Evolutionary conservation across 2,113 vertebrate genomes (phyloP), one percentile per base, ranked within the genome.

Genomic region (Ciconia maguari): DNA sequence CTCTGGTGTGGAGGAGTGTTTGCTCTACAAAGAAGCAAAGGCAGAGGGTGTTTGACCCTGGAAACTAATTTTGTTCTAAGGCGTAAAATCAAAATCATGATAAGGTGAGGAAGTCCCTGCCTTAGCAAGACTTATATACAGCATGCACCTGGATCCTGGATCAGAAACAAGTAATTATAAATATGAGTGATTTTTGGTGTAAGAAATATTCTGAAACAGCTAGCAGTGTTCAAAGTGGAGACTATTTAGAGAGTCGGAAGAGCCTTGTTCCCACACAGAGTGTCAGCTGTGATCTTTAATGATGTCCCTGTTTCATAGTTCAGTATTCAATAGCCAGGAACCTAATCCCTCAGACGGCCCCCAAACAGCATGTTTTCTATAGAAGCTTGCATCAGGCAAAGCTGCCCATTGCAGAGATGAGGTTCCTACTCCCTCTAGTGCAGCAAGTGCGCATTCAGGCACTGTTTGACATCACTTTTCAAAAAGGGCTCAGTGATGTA

Each of bases 361-460:
- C 68, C 24, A 1, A 57, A 1, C 41, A 89, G 80, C 70, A 0
- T 8, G 3, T 51, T 70, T 57, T 65, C 89, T 65, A 1, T 1
- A 36, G 32, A 60, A 52, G 36, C 58, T 34, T 44, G 9, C 61
- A 14, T 22, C 57, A 78, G 55, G 21, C 46, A 25, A 72, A 91
- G 77, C 21, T 66, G 80, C 64, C 78, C 74, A 24, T 17, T 17
- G 60, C 90, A 93, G 87, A 87, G 58, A 83, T 79, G 69, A 91
- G 75, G 64, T 74, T 97, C 86, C 69, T 96, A 14, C 92, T 97
- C 89, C 85, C 95, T 90, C 96, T 96, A 83, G 93, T 65, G 97
- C 97, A 97, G 95, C 89, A 89, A 94, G 3, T 11, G 83, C 11
- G 60, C 79, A 91, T 54, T 38, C 85, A 68, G 90, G 80, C 80